Base-by-base conservation (phyloP, 2,888 invertebrate species). In the Chrysotoxum bicinctum region DNA sequence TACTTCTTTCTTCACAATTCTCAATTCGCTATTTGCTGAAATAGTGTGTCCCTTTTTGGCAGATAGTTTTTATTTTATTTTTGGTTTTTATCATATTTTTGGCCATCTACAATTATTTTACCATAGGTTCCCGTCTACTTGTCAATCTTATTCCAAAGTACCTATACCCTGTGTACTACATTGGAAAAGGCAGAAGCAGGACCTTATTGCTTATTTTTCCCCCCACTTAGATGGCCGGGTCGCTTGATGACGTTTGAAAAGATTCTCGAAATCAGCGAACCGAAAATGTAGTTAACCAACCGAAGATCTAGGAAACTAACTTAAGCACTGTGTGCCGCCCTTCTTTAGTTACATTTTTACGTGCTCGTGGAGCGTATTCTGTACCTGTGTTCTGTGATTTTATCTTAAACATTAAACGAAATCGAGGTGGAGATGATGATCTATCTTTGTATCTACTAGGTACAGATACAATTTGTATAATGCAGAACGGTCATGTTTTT, bases 401-500 rank as follows among this genome's bases (percentile, higher is more conserved):
- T 16, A 37, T 32, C 48, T 32, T n/a, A n/a, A 14, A 50, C 23
- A 50, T 8, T 5, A 3, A 14, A 50, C 12, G 5, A 19, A 48
- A 48, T n/a, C n/a, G 19, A 12, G 45, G 5, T 40, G n/a, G 8
- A 21, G 60, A 45, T n/a, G 0, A 2, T 43, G 3, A n/a, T n/a
- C n/a, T 43, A 35, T 12, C 1, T n/a, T 26, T 0, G 10, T 35
- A 32, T 58, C 26, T 37, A 74, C 19, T 40, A 74, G n/a, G 62
- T 69, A 70, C 30, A 69, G 19, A 45, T 69, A 70, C 30, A 35
- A 76, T 72, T 54, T 77, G 76, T 52, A 48, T 48, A 74, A 50
- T 74, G 58, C 58, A 73, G 82, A n/a, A n/a, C 37, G 78, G 82
- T 78, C 83, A 75, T 83, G 74, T 78, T 79, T n/a, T 54, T 75